These are phyloP conservation scores for Nomada hirtipes DNA, from an alignment of 2,888 invertebrate genomes.

Conservation along the genomic window DNA sequence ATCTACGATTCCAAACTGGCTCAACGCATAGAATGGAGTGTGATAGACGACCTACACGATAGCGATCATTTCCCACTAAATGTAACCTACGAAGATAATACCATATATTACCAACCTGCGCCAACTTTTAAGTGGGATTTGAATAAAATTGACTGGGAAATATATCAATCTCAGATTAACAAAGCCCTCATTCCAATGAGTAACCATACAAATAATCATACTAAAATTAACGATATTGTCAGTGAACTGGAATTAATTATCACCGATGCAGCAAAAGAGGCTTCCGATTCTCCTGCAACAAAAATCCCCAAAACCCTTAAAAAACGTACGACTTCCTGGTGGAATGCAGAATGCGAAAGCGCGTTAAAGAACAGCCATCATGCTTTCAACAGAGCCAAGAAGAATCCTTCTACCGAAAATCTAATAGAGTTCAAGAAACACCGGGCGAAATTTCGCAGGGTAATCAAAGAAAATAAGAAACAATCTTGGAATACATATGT, in stretches of 20 bases:
- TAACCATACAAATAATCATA: background rate
- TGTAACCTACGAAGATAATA: background rate
- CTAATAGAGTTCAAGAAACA: background rate
- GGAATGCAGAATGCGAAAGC: background rate
- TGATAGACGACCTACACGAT: background rate
- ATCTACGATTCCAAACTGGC: slow-evolving; percentile 11
- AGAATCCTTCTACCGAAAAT: background rate
- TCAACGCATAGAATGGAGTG: background rate
- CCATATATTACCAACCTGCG: no score
- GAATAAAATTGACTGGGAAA: background rate
- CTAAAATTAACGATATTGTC: background rate
- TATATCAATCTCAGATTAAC: background rate
- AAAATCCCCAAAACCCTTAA: background rate
- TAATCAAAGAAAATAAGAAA: slow-evolving; percentile 7
- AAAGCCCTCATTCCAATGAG: background rate
- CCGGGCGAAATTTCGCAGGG: background rate
- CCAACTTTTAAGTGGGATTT: slow-evolving; percentile 1
- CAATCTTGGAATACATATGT: background rate
- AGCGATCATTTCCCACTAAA: slow-evolving; percentile 18
- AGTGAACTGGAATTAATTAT: background rate
- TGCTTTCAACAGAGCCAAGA: background rate
- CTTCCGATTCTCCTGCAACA: background rate
- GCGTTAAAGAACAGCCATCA: background rate
- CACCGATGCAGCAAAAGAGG: background rate
- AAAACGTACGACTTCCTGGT: background rate